phyloP scores from a whole-genome alignment of 37 sponge, comb jelly and placozoan genomes.

The Ephydatia muelleri region DNA sequence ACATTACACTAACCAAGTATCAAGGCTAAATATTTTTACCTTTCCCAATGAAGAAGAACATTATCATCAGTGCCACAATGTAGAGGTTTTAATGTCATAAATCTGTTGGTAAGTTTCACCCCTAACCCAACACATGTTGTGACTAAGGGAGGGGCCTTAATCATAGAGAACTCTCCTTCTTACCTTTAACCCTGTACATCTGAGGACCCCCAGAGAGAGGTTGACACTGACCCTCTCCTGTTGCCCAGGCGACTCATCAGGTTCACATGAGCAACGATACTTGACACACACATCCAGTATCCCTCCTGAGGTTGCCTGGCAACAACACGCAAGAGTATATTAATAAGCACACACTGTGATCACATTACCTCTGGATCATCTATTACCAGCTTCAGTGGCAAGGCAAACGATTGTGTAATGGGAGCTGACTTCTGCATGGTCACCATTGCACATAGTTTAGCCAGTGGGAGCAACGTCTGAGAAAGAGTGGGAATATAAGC shows the following conservation, averaged over 20 bases:
- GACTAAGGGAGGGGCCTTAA: neutral
- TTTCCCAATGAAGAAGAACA: too few relatives aligned
- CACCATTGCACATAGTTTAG: conserved; percentile 79
- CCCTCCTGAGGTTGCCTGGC: conserved; percentile 28
- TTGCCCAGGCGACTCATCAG: neutral
- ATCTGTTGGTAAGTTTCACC: too few relatives aligned
- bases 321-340: neutral
- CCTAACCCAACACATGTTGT: neutral
- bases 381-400: conserved; percentile 53
- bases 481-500: neutral
- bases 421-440: conserved; percentile 50
- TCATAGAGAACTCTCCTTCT: neutral
- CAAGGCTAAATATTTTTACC: too few relatives aligned
- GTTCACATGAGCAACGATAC: conserved; percentile 12
- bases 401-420: conserved; percentile 38
- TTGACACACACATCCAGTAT: conserved; percentile 53
- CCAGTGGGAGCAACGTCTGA: conserved; percentile 73
- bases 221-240: conserved; percentile 14
- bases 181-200: conserved; percentile 81
- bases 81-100: too few relatives aligned
- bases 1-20: too few relatives aligned
- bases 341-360: neutral
- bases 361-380: conserved; percentile 4
- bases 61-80: too few relatives aligned
- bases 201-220: conserved; percentile 50